Evolutionary conservation across 2,113 vertebrate genomes (phyloP).

Genomic region (Xiphophorus maculatus): DNA sequence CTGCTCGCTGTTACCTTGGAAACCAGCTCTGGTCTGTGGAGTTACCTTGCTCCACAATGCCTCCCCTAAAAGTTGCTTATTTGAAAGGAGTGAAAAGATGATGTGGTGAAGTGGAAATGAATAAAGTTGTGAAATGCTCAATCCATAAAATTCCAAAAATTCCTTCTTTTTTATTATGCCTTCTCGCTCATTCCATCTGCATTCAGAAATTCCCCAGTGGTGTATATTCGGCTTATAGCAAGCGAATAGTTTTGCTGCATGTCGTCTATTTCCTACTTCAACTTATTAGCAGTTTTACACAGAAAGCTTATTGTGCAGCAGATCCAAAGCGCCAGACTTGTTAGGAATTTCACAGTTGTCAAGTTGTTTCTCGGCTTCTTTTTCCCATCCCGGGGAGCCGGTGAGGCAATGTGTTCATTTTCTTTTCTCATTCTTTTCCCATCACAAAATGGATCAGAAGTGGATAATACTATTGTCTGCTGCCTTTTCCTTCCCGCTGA

Average conservation of each 20-base stretch:
- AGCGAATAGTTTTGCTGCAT: background rate
- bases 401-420: constrained; percentile 45
- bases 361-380: constrained; percentile 17
- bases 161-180: background rate
- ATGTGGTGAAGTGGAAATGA: constrained; percentile 12
- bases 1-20: constrained; percentile 67
- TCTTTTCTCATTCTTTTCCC: constrained; percentile 49
- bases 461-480: constrained; percentile 56
- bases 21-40: constrained; percentile 52
- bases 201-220: background rate
- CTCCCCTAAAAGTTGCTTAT: constrained; percentile 37
- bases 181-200: background rate
- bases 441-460: constrained; percentile 56
- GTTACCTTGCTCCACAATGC: constrained; percentile 40
- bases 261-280: background rate
- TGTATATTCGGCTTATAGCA: background rate
- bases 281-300: background rate
- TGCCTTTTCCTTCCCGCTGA: constrained; percentile 36
- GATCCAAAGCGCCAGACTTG: background rate
- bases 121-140: constrained; percentile 16
- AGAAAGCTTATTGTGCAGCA: background rate
- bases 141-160: background rate
- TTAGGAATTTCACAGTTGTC: background rate
- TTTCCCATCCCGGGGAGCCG: constrained; percentile 25
- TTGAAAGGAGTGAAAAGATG: constrained; percentile 14